Percentiles rank a stretch among this genome's conserved stretches.
phyloP scores from a whole-genome alignment of 2,888 invertebrate species.

The Encarsia formosa region DNA sequence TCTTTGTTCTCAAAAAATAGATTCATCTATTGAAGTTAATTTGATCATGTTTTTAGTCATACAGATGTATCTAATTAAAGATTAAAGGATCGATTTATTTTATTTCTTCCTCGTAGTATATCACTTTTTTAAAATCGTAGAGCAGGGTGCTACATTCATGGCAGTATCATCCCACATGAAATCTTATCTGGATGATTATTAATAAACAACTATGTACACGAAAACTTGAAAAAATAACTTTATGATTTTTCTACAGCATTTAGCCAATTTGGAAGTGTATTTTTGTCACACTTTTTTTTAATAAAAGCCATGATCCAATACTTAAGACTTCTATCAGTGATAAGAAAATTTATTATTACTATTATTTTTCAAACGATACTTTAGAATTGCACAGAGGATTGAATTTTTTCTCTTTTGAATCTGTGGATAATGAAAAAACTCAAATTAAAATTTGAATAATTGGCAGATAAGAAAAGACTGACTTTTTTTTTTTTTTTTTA shows the following conservation, averaged over 20 bases:
- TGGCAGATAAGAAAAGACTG: too few relatives aligned
- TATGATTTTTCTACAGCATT: conserved; percentile 26
- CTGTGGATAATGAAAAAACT: neutral
- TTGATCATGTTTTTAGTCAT: conserved; percentile 22
- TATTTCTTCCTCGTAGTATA: conserved; percentile 31
- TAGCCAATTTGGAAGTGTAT: conserved; percentile 26
- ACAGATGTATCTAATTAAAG: conserved; percentile 26
- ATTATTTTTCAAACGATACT: conserved; percentile 10
- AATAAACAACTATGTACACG: conserved; percentile 24
- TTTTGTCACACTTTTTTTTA: conserved; percentile 27
- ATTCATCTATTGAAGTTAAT: conserved; percentile 13
- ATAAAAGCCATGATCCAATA: conserved; percentile 21
- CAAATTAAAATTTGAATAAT: too few relatives aligned
- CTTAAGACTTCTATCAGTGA: too few relatives aligned
- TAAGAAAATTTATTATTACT: too few relatives aligned
- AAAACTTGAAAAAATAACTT: conserved; percentile 39
- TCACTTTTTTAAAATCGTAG: conserved; percentile 35
- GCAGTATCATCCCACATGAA: conserved; percentile 47
- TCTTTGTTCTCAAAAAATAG: conserved; percentile 18
- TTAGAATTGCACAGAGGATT: conserved; percentile 23
- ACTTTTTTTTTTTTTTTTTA: too few relatives aligned
- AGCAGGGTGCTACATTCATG: conserved; percentile 45
- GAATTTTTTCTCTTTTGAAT: neutral
- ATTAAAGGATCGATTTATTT: conserved; percentile 28
- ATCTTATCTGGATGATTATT: conserved; percentile 35